A percentile compares a stretch with the other conserved stretches of the same genome.
Conservation (phyloP, 2,113 vertebrate genomes). For the Chiloscyllium plagiosum region DNA sequence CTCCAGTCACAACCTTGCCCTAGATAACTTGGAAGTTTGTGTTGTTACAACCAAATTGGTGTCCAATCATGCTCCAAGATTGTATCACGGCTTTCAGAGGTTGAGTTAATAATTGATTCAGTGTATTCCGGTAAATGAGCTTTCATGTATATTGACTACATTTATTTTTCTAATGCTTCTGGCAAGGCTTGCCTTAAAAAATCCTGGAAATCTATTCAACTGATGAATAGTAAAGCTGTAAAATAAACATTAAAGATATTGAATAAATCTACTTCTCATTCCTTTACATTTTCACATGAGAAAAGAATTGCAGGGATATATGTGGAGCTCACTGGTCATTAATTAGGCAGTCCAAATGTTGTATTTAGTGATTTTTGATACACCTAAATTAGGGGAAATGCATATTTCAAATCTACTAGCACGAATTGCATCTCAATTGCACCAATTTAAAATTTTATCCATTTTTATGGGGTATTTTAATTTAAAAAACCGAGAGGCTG, state of each 20-base stretch:
- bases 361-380: neutral
- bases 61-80: neutral
- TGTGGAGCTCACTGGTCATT: neutral
- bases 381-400: neutral
- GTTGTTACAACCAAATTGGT: neutral
- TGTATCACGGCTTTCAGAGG: neutral
- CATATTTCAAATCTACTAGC: neutral
- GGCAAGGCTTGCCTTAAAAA: neutral
- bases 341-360: neutral
- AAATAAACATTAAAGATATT: neutral
- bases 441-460: neutral
- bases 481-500: neutral
- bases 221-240: neutral
- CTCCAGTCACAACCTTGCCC: neutral
- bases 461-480: neutral
- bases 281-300: neutral
- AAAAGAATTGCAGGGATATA: neutral
- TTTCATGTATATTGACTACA: neutral
- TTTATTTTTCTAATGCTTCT: neutral
- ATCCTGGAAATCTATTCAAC: neutral
- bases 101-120: neutral
- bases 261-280: neutral
- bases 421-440: neutral
- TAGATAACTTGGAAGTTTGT: neutral
- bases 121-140: neutral